phyloP scores from a whole-genome alignment of 2,797 vertebrate genomes.

The Emydoidea blandingii region DNA sequence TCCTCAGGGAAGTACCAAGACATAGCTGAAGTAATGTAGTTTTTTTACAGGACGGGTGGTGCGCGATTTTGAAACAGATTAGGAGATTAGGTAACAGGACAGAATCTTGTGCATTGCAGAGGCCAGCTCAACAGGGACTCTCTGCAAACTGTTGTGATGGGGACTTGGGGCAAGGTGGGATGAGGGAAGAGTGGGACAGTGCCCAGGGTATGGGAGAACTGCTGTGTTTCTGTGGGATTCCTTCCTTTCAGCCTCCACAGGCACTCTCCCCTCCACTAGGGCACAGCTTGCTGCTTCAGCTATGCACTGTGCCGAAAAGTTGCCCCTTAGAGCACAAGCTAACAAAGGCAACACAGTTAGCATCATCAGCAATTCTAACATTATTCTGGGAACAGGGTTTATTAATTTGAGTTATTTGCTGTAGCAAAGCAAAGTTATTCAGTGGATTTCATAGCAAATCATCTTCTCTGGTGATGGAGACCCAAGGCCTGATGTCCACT shows the following conservation, averaged over 20 bases:
- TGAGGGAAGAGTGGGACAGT: background rate
- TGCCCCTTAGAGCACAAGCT: background rate
- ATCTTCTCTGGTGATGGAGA: background rate
- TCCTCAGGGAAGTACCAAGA: background rate
- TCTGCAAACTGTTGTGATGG: background rate
- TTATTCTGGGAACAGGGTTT: background rate
- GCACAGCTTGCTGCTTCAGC: accelerated
- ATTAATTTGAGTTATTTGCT: background rate
- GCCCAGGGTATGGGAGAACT: background rate
- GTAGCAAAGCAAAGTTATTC: background rate
- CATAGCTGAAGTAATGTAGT: no score
- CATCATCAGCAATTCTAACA: background rate
- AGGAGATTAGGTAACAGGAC: no score
- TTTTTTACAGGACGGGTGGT: background rate
- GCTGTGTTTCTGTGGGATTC: background rate
- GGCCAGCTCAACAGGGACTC: background rate
- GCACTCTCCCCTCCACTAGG: background rate
- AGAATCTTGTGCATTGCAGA: background rate
- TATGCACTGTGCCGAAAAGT: background rate
- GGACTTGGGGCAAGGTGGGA: background rate
- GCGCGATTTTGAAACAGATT: background rate
- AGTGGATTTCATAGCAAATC: background rate
- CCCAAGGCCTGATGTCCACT: background rate
- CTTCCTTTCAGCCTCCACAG: background rate
- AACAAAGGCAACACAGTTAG: background rate